Percentiles rank a stretch among this genome's conserved stretches.
Evolutionary conservation across 2,888 invertebrate genomes (phyloP).

Genomic region (Sycophila texana): DNA sequence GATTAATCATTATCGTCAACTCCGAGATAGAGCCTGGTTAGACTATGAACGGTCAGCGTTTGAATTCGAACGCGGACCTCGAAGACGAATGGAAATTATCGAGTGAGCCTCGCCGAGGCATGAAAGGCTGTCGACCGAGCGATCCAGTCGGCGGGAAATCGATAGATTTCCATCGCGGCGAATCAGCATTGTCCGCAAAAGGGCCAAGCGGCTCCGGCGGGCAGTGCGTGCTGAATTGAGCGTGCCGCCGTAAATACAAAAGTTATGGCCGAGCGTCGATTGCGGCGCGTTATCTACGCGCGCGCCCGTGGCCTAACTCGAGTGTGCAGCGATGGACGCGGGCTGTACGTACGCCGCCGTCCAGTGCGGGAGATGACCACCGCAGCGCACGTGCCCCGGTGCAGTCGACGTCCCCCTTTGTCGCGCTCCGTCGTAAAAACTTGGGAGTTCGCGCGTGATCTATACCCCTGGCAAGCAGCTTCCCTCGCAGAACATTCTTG

Average conservation of each 20-base stretch:
- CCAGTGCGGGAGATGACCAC: too few relatives aligned
- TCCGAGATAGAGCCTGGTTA: too few relatives aligned
- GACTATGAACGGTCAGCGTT: too few relatives aligned
- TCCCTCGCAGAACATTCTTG: too few relatives aligned
- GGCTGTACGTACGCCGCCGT: background rate
- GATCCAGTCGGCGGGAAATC: conserved; percentile 30
- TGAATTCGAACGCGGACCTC: too few relatives aligned
- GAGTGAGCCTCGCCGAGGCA: too few relatives aligned
- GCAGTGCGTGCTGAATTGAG: conserved; percentile 59
- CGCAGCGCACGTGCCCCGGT: background rate
- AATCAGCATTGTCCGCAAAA: conserved; percentile 59
- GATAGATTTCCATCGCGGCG: conserved; percentile 55
- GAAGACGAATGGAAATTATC: too few relatives aligned
- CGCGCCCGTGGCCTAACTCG: conserved; percentile 25
- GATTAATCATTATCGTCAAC: too few relatives aligned
- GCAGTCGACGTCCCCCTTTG: conserved; percentile 3
- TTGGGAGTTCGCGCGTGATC: too few relatives aligned
- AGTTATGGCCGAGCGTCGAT: conserved; percentile 58
- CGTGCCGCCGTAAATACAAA: conserved; percentile 59
- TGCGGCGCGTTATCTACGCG: conserved; percentile 37
- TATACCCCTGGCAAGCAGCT: too few relatives aligned
- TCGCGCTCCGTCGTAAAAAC: conserved; percentile 58
- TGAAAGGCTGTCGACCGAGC: background rate
- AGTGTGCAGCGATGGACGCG: background rate
- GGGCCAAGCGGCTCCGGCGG: conserved; percentile 2